phyloP scores from a whole-genome alignment of 2,797 vertebrate genomes.

The Acomys russatus region DNA sequence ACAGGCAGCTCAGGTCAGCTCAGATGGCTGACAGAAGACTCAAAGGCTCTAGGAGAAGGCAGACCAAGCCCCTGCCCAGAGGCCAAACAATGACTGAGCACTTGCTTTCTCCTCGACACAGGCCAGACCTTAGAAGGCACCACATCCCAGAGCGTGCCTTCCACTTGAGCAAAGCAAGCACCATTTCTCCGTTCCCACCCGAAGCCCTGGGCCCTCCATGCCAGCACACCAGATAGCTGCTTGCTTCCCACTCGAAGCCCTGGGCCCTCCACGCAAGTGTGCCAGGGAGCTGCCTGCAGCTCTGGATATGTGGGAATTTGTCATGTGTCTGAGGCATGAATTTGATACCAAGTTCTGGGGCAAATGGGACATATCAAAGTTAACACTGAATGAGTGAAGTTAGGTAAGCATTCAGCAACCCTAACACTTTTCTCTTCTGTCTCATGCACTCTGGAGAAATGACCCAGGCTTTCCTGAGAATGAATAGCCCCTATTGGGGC shows the following conservation, averaged over 20 bases:
- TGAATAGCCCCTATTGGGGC: background rate
- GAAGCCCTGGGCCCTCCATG: background rate
- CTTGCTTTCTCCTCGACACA: background rate
- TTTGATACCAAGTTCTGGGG: too few species aligned
- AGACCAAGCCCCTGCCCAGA: background rate
- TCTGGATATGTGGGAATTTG: background rate
- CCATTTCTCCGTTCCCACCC: background rate
- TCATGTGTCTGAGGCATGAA: background rate
- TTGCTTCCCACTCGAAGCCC: too few species aligned
- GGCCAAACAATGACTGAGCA: background rate
- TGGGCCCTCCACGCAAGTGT: background rate
- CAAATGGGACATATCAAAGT: background rate
- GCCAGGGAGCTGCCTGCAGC: background rate
- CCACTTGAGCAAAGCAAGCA: background rate
- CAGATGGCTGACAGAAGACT: background rate
- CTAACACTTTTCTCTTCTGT: background rate
- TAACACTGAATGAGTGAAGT: background rate
- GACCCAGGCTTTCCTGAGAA: background rate
- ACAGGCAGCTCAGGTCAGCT: too few species aligned
- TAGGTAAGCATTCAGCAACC: background rate
- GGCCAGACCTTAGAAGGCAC: accelerated
- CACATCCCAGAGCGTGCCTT: background rate
- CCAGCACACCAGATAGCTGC: background rate
- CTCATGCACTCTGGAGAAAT: background rate
- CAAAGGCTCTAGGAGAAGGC: background rate